Conservation (phyloP, 2,888 invertebrate species). For the Xestia xanthographa region DNA sequence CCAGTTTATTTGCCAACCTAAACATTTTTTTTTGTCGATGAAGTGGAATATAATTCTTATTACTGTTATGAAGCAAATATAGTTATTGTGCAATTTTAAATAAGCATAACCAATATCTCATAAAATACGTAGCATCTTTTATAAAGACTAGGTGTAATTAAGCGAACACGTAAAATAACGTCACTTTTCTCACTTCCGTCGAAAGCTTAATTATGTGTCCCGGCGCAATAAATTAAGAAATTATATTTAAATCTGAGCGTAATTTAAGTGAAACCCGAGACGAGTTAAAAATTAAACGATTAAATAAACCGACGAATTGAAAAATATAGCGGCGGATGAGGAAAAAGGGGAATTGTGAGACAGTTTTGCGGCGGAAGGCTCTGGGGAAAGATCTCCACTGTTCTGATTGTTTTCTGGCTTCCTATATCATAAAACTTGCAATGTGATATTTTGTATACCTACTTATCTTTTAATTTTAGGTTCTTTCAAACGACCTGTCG, state of each 20-base stretch:
- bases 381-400: conserved; percentile 14
- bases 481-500: no score
- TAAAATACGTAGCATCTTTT: conserved; percentile 27
- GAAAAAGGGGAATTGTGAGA: conserved; percentile 30
- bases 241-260: conserved; percentile 61
- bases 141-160: conserved; percentile 39
- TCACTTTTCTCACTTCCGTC: conserved; percentile 38
- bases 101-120: background rate
- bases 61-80: background rate
- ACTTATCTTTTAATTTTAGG: no score
- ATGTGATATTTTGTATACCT: background rate
- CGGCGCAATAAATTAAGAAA: conserved; percentile 64
- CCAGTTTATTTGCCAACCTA: conserved; percentile 5
- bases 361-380: conserved; percentile 24
- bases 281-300: conserved; percentile 59
- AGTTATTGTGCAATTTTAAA: conserved; percentile 4
- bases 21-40: background rate
- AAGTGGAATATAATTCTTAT: background rate
- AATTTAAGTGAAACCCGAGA: conserved; percentile 63
- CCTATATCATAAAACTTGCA: background rate
- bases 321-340: conserved; percentile 47
- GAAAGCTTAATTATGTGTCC: conserved; percentile 62
- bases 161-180: conserved; percentile 43
- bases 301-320: conserved; percentile 64
- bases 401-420: conserved; percentile 19